Percentiles rank a stretch among this genome's conserved stretches.
phyloP scores from a whole-genome alignment of 1,140 invertebrate genomes.

The Drosophila cardini region DNA sequence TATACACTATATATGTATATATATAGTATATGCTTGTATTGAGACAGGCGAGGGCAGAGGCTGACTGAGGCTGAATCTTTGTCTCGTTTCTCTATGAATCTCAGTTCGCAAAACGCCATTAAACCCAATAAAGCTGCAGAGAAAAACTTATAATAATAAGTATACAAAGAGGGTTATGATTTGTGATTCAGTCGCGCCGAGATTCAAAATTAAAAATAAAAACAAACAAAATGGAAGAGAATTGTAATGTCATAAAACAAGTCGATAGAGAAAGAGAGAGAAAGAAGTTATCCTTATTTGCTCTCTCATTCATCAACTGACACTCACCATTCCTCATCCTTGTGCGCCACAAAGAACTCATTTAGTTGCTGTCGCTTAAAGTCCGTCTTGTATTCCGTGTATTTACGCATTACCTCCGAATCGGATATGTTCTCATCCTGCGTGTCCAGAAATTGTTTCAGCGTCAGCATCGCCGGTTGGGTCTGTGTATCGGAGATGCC shows the following conservation, averaged over 20 bases:
- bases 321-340: slow-evolving; percentile 99
- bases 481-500: slow-evolving; percentile 84
- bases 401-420: slow-evolving; percentile 98
- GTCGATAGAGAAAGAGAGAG: slow-evolving; percentile 5
- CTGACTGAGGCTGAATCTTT: slow-evolving; percentile 53
- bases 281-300: slow-evolving; percentile 6
- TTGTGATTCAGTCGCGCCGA: slow-evolving; percentile 34
- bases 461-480: slow-evolving; percentile 97
- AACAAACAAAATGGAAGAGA: slow-evolving; percentile 21
- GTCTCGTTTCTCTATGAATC: slow-evolving; percentile 65
- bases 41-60: slow-evolving; percentile 47
- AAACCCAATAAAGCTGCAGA: slow-evolving; percentile 82
- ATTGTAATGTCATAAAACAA: slow-evolving; percentile 6
- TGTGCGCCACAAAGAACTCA: slow-evolving; percentile 99
- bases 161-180: slow-evolving; percentile 73
- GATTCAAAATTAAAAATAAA: slow-evolving; percentile 31
- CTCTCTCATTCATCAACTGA: slow-evolving; percentile 6
- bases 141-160: slow-evolving; percentile 83
- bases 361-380: slow-evolving; percentile 98
- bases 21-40: slow-evolving; percentile 19
- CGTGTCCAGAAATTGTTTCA: slow-evolving; percentile 97
- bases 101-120: slow-evolving; percentile 51
- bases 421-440: slow-evolving; percentile 99
- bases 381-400: slow-evolving; percentile 99
- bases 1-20: slow-evolving; percentile 24